Conservation (phyloP, 1,140 invertebrate species). For the Glossosoma conforme region DNA sequence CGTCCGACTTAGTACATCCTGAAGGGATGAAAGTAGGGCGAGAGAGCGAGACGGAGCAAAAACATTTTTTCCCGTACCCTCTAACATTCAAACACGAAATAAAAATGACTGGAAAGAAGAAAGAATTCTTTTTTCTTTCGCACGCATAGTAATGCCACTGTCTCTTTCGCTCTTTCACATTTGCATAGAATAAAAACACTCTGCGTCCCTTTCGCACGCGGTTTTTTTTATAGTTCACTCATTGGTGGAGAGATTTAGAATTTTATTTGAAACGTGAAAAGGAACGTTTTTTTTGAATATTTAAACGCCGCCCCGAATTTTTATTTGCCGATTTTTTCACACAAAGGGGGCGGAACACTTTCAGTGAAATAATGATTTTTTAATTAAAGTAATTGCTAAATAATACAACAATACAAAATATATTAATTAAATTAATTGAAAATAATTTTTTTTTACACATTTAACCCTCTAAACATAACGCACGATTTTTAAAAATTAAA, state of each 20-base stretch:
- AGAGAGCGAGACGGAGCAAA: constrained; percentile 14
- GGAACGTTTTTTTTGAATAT: too few relatives aligned
- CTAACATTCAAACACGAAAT: too few relatives aligned
- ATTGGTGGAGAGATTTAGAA: constrained; percentile 12
- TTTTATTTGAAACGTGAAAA: too few relatives aligned
- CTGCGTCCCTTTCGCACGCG: constrained; percentile 2
- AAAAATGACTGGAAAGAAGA: constrained; percentile 24
- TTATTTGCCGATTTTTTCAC: constrained; percentile 4
- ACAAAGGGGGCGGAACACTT: constrained; percentile 4
- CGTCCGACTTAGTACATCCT: constrained; percentile 8
- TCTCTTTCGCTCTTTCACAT: constrained; percentile 10
- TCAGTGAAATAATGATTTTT: not conserved
- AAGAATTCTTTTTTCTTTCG: constrained; percentile 18
- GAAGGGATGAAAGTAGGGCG: constrained; percentile 5
- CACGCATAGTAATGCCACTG: constrained; percentile 15
- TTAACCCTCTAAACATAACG: too few relatives aligned
- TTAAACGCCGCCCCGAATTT: constrained; percentile 11
- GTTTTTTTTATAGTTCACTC: constrained; percentile 16
- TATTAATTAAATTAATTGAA: too few relatives aligned
- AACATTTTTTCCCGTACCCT: constrained; percentile 19
- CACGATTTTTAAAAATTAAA: too few relatives aligned
- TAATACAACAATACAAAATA: too few relatives aligned
- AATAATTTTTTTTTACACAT: too few relatives aligned
- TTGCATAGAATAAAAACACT: not conserved
- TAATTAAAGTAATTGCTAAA: too few relatives aligned